These are phyloP conservation scores for Sturmia bella DNA, from an alignment of 2,888 invertebrate species.

Conservation along the genomic window DNA sequence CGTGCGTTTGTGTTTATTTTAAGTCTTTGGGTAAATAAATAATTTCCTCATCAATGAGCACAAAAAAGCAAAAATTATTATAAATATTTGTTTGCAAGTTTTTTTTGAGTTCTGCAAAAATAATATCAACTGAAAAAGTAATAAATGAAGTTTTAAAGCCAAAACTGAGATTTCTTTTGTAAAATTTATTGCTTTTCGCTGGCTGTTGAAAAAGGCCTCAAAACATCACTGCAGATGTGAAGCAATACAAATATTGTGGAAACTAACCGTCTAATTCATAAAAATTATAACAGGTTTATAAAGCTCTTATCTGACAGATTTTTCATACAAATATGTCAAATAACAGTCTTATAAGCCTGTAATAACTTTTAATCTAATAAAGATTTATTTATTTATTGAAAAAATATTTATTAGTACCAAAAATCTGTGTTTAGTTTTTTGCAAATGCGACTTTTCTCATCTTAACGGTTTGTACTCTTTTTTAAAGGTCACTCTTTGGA, in stretches of 20 bases:
- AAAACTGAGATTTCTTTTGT: conserved; percentile 19
- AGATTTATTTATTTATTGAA: too few relatives aligned
- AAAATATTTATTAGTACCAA: too few relatives aligned
- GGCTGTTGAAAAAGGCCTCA: not conserved
- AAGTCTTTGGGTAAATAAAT: conserved; percentile 73
- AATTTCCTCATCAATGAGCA: conserved; percentile 79
- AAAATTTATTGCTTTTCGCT: conserved; percentile 16
- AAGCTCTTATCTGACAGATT: too few relatives aligned
- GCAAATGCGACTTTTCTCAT: too few relatives aligned
- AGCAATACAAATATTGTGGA: not conserved
- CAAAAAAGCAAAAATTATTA: conserved; percentile 55
- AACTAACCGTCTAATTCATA: too few relatives aligned
- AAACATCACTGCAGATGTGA: not conserved
- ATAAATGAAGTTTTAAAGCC: conserved; percentile 57
- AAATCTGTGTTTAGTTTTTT: too few relatives aligned
- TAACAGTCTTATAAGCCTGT: too few relatives aligned
- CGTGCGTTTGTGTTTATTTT: conserved; percentile 36
- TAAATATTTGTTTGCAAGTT: conserved; percentile 56
- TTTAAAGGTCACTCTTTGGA: too few relatives aligned
- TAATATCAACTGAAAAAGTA: conserved; percentile 46
- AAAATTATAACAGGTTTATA: too few relatives aligned
- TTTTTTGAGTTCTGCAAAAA: conserved; percentile 35
- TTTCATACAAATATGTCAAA: too few relatives aligned
- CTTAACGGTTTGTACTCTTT: too few relatives aligned
- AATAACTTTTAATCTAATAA: too few relatives aligned